A percentile compares a stretch with the other conserved stretches of the same genome.
Conservation (phyloP, 2,113 vertebrate species). For the Charadrius vociferus region DNA sequence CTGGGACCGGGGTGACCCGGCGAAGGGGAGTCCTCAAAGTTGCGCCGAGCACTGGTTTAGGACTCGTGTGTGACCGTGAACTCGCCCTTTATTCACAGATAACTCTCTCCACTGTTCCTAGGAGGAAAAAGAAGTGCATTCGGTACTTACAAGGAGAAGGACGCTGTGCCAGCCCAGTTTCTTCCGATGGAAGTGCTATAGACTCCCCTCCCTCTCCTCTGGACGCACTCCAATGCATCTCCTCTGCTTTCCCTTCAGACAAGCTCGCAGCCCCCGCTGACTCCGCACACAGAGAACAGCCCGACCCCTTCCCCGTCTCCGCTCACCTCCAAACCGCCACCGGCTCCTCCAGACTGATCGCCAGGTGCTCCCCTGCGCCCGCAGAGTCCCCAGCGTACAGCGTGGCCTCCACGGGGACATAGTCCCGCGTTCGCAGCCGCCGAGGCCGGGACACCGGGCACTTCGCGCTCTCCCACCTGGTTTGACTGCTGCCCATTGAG, state of each 20-base stretch:
- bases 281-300: conserved; percentile 64
- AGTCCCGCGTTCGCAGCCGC: background rate
- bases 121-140: conserved; percentile 99
- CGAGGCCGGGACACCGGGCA: background rate
- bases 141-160: conserved; percentile 96
- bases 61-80: conserved; percentile 75
- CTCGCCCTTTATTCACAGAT: conserved; percentile 91
- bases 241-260: conserved; percentile 76
- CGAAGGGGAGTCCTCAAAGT: too few relatives aligned
- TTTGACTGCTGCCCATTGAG: background rate
- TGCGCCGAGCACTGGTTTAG: background rate
- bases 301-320: conserved; percentile 54
- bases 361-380: conserved; percentile 2
- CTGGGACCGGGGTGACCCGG: too few relatives aligned
- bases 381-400: conserved; percentile 48
- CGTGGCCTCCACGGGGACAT: conserved; percentile 58
- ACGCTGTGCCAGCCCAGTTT: conserved; percentile 94
- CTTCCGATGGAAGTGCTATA: conserved; percentile 98
- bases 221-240: conserved; percentile 74
- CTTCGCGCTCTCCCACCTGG: background rate
- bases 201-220: conserved; percentile 86
- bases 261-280: conserved; percentile 76
- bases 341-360: conserved; percentile 64
- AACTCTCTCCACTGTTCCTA: conserved; percentile 96
- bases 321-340: conserved; percentile 64